phyloP scores from a whole-genome alignment of 1,140 invertebrate genomes.

The Monochamus saltuarius region DNA sequence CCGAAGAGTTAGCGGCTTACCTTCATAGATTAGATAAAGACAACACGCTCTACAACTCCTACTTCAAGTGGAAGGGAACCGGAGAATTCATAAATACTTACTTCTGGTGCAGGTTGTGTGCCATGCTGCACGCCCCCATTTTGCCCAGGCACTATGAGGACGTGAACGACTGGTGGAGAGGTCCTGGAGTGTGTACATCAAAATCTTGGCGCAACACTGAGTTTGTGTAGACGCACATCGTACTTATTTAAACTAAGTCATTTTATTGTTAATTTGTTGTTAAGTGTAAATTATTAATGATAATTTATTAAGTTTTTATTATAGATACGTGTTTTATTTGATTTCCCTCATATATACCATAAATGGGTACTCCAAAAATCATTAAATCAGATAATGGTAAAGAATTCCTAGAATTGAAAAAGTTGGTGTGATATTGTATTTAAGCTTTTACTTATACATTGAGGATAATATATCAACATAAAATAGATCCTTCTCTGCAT shows the following conservation, averaged over 20 bases:
- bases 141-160: conserved; percentile 71
- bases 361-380: too few relatives aligned
- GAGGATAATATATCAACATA: too few relatives aligned
- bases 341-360: too few relatives aligned
- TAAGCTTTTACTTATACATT: too few relatives aligned
- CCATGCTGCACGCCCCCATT: conserved; percentile 77
- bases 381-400: too few relatives aligned
- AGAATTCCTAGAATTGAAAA: too few relatives aligned
- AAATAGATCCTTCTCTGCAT: too few relatives aligned
- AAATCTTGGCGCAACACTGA: conserved; percentile 65
- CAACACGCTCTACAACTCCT: conserved; percentile 87
- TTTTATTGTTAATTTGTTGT: conserved; percentile 19
- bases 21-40: conserved; percentile 81
- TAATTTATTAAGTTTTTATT: conserved; percentile 25
- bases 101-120: conserved; percentile 94
- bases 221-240: conserved; percentile 31
- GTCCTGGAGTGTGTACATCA: conserved; percentile 67
- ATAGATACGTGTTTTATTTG: conserved; percentile 10
- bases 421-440: too few relatives aligned
- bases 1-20: conserved; percentile 82
- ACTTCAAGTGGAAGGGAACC: conserved; percentile 87
- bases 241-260: conserved; percentile 6
- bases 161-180: conserved; percentile 86
- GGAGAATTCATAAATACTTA: conserved; percentile 94
- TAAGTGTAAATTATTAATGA: conserved; percentile 17